Base-by-base conservation (phyloP, 37 sponge, comb jelly and placozoan genomes). In the Oopsacas minuta region DNA sequence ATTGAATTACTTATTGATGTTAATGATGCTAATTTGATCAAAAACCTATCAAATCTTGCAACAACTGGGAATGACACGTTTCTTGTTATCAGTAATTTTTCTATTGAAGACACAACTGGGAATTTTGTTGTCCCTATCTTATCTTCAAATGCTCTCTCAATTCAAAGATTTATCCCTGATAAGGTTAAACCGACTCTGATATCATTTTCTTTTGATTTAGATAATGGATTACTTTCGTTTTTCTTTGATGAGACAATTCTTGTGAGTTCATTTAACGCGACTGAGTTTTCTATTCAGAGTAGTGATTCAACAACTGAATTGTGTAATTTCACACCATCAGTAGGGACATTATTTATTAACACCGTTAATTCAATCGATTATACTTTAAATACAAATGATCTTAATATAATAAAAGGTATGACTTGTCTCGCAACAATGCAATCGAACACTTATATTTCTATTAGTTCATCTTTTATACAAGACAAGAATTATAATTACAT, bases 241-340 rank as follows among this genome's bases (percentile, higher is more conserved):
- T 85, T 83, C 37, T 95, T 92, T 86, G 82, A 89, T 83, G 96
- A 95, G 38, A 86, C 92, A n/a, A 85, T 94, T 0, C 83, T 86
- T 61, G 82, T 85, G 0, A 81, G 87, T 35, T 83, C 91, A 25
- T 53, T 94, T 25, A 52, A 89, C 25, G 23, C 89, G 8, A 53
- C 86, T 37, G 52, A 52, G 0, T 46, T 95, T 0, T 37, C 85
- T 1, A 82, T 95, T 30, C 95, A 89, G 17, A 87, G 86, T 83
- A 83, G 87, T 23, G 8, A 1, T 3, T 25, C 28, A 23, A 3
- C 20, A 23, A 30, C 75, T 20, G 12, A 12, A 61, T 3, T 23
- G 20, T 61, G 75, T 34, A 61, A 34, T 23, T 23, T 20, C 20
- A 23, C 75, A 61, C 28, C 28, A 61, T 30, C 75, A 23, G 75